These are phyloP conservation scores for Byasa hedistus DNA, from an alignment of 2,888 invertebrate genomes.

Conservation along the genomic window DNA sequence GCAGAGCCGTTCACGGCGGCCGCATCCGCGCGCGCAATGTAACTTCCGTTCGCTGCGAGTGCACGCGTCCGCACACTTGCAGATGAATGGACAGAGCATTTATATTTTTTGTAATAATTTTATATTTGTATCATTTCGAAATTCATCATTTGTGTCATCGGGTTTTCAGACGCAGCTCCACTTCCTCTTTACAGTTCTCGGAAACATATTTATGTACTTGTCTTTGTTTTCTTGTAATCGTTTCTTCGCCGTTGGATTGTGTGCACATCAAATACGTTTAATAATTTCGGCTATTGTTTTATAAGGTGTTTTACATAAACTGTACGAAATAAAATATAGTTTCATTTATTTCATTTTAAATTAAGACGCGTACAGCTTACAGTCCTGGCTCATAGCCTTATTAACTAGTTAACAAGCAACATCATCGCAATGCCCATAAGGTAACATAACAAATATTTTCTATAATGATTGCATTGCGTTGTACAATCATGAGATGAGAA, in stretches of 20 bases:
- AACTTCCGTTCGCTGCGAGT: too few relatives aligned
- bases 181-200: too few relatives aligned
- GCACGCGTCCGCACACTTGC: too few relatives aligned
- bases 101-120: too few relatives aligned
- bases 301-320: constrained; percentile 47
- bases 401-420: constrained; percentile 13
- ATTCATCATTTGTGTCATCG: background rate
- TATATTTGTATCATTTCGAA: too few relatives aligned
- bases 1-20: too few relatives aligned
- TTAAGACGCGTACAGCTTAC: background rate
- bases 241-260: too few relatives aligned
- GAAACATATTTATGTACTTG: too few relatives aligned
- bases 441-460: constrained; percentile 6
- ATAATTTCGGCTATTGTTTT: constrained; percentile 20
- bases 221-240: too few relatives aligned
- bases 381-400: constrained; percentile 11
- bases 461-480: background rate
- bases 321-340: constrained; percentile 37
- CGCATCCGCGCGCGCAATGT: too few relatives aligned
- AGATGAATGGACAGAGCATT: too few relatives aligned
- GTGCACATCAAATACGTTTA: background rate
- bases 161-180: background rate
- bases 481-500: background rate
- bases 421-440: constrained; percentile 11
- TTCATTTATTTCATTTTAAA: constrained; percentile 35